Conservation (phyloP, 1,140 invertebrate genomes). For the Geopemphigus sp. region DNA sequence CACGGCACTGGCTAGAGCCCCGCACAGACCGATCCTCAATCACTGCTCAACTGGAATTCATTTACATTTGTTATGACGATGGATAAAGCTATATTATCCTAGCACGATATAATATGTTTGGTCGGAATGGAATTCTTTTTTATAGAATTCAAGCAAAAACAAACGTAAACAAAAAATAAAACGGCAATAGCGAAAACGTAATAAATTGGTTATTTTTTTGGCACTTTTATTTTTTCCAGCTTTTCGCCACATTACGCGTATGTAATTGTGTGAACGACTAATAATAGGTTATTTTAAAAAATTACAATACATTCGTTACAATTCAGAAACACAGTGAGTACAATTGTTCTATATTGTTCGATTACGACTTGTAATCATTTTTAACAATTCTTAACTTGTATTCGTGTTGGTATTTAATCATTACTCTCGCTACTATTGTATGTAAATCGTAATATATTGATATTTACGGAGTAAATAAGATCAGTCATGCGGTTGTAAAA, state of each 20-base stretch:
- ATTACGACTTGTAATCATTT: neutral
- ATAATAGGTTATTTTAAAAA: slow-evolving; percentile 1
- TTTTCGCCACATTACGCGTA: neutral
- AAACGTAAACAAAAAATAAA: neutral
- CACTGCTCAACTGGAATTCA: slow-evolving; percentile 36
- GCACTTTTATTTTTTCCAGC: neutral
- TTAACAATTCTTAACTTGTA: neutral
- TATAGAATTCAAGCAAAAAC: neutral
- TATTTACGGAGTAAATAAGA: too few species aligned
- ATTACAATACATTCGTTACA: neutral
- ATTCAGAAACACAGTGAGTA: neutral
- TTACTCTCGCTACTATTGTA: too few species aligned
- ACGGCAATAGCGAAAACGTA: neutral
- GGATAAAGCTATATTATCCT: slow-evolving; percentile 28
- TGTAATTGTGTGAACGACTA: neutral
- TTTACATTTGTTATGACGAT: slow-evolving; percentile 41
- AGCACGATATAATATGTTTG: neutral
- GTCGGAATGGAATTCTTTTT: neutral
- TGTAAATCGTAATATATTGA: too few species aligned
- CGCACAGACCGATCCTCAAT: slow-evolving; percentile 29
- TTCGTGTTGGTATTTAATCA: neutral
- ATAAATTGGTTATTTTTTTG: slow-evolving; percentile 2
- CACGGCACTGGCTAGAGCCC: neutral
- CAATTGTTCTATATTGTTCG: neutral
- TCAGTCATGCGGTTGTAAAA: too few species aligned